These are phyloP conservation scores for Glyphotaelius pellucidus DNA, from an alignment of 2,888 invertebrate species.

Conservation along the genomic window DNA sequence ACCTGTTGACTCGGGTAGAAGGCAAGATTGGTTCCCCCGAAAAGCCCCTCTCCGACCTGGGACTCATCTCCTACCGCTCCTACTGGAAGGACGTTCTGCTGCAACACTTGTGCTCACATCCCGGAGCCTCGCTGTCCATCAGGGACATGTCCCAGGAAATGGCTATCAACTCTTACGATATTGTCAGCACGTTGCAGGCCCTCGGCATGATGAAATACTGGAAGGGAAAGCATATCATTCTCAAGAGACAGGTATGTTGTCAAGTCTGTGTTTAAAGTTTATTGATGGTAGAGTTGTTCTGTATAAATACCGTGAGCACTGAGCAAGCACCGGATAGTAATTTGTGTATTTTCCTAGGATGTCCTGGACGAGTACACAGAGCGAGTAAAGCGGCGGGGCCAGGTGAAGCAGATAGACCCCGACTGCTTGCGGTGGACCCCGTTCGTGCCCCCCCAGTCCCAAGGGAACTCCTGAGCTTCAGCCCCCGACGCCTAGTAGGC, in stretches of 20 bases:
- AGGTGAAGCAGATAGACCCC: slow-evolving; percentile 92
- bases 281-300: neutral
- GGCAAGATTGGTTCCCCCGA: slow-evolving; percentile 99
- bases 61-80: slow-evolving; percentile 97
- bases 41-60: slow-evolving; percentile 97
- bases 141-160: slow-evolving; percentile 93
- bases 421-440: slow-evolving; percentile 93
- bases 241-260: slow-evolving; percentile 89
- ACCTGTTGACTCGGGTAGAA: slow-evolving; percentile 95
- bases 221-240: slow-evolving; percentile 98
- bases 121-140: slow-evolving; percentile 92
- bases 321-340: neutral
- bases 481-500: slow-evolving; percentile 31
- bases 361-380: slow-evolving; percentile 95
- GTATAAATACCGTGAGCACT: neutral
- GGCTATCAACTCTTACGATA: slow-evolving; percentile 98
- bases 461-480: slow-evolving; percentile 67
- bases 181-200: slow-evolving; percentile 97
- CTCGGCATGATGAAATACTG: slow-evolving; percentile 99
- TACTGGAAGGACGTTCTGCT: slow-evolving; percentile 99
- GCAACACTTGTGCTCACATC: slow-evolving; percentile 92
- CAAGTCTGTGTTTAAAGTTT: slow-evolving; percentile 10
- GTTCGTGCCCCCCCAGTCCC: slow-evolving; percentile 80
- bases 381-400: slow-evolving; percentile 86
- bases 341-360: slow-evolving; percentile 79